Percentiles rank a stretch among this genome's conserved stretches.
These are phyloP conservation scores for Cosmia trapezina DNA, from an alignment of 2,888 invertebrate genomes.

Conservation along the genomic window DNA sequence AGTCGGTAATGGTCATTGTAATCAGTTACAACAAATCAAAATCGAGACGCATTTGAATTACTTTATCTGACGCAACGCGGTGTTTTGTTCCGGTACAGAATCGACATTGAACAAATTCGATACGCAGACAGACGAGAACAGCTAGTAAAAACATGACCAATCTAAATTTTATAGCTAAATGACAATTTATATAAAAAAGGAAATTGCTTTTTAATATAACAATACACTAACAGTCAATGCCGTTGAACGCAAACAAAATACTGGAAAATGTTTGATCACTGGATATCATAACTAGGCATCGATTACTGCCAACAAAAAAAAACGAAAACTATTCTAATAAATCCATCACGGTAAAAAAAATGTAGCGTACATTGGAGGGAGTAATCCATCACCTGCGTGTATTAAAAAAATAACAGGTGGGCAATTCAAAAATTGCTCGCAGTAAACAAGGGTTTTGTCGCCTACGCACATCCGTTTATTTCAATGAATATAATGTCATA, in stretches of 20 bases:
- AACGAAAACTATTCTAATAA: conserved; percentile 42
- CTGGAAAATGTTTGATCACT: conserved; percentile 35
- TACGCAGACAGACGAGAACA: conserved; percentile 71
- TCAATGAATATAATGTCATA: conserved; percentile 81
- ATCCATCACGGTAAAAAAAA: conserved; percentile 44
- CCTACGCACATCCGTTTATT: conserved; percentile 71
- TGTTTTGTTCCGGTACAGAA: conserved; percentile 76
- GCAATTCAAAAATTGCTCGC: conserved; percentile 38
- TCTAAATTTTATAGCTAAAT: conserved; percentile 72
- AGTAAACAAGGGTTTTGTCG: conserved; percentile 62
- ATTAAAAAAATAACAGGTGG: conserved; percentile 48
- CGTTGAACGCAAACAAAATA: conserved; percentile 35
- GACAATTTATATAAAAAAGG: conserved; percentile 67
- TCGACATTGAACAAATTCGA: conserved; percentile 79
- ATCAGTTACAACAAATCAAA: conserved; percentile 53
- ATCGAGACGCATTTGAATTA: conserved; percentile 60
- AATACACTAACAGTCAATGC: conserved; percentile 45
- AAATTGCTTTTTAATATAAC: conserved; percentile 64
- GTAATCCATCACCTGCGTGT: conserved; percentile 65
- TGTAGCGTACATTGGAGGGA: conserved; percentile 38
- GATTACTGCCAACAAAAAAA: conserved; percentile 37
- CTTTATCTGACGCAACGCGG: conserved; percentile 70
- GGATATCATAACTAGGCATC: conserved; percentile 40
- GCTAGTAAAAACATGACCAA: conserved; percentile 74
- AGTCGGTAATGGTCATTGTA: conserved; percentile 44